Evolutionary conservation across 2,113 vertebrate species (phyloP).

Genomic region (Prionailurus viverrinus): DNA sequence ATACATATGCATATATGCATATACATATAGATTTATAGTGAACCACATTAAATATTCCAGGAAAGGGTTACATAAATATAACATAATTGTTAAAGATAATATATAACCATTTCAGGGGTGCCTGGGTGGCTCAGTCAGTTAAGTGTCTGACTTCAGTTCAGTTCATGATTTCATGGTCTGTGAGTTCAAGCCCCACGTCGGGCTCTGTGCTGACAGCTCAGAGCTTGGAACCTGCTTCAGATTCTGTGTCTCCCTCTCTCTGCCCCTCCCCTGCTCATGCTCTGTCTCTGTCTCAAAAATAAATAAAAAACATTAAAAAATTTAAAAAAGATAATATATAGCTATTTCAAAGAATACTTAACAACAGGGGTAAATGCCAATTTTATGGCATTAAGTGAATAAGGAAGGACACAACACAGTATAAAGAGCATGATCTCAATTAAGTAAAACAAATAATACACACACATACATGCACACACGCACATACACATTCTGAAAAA

Average conservation of each 20-base stretch:
- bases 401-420: not conserved
- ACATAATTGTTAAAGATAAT: not conserved
- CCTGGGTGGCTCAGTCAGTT: too few relatives aligned
- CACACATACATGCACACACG: not conserved
- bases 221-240: too few relatives aligned
- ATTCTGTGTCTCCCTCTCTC: too few relatives aligned
- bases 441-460: not conserved
- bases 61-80: not conserved
- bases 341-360: conserved; percentile 18
- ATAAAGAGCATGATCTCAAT: not conserved
- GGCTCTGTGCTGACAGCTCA: too few relatives aligned
- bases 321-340: not conserved
- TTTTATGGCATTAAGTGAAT: not conserved
- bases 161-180: too few relatives aligned
- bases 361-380: not conserved
- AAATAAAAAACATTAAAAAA: too few relatives aligned
- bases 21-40: not conserved
- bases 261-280: too few relatives aligned
- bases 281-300: too few relatives aligned
- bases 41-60: not conserved
- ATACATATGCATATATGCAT: not conserved
- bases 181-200: too few relatives aligned
- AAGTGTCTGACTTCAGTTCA: too few relatives aligned
- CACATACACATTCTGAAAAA: not conserved
- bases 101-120: not conserved